Evolutionary conservation across 2,113 vertebrate genomes (phyloP), one percentile per base, ranked within the genome.

Genomic region (Periophthalmus modestus): DNA sequence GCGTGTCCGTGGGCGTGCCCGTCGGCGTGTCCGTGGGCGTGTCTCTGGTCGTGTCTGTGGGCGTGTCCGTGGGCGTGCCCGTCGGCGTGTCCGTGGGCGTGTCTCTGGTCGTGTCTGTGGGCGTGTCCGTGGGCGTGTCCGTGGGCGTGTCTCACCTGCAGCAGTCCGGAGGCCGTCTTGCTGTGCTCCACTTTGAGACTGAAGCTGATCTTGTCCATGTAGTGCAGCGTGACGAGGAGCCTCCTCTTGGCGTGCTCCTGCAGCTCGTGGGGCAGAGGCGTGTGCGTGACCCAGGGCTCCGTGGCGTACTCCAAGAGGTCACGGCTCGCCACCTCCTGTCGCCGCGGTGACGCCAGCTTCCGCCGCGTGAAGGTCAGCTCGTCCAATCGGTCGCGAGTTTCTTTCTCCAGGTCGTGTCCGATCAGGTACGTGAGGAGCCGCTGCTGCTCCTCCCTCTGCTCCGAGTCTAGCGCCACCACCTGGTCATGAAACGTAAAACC

Each of bases 321-420:
- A 0, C 94, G 88, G 16, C 69, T 73, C 72, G 34, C 90, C 13
- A 95, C 65, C 78, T 92, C 92, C 24, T 83, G 79, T 39, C 73
- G 91, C 28, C 93, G 86, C 0, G 90, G 82, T 50, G 89, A 81
- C 13, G 89, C 88, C 67, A 95, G 83, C 72, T 93, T 94, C 72
- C 94, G 86, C 47, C 93, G 92, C 4, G 93, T 92, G 66, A 91
- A 93, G 4, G 80, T 90, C 4, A 94, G 84, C 70, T 94, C 94
- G 23, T 83, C 85, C 10, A 92, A 88, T 57, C 91, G 85, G 74
- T 92, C 78, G 0, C 79, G 76, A 0, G 87, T 70, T 4, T 88
- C 87, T 4, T 71, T 79, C 46, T 90, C 90, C 21, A 94, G 79
- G 72, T 94, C 82, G 47, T 91, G 83, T 21, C 91, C 93, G 5